Evolutionary conservation across 2,797 vertebrate genomes (phyloP), one percentile per base, ranked within the genome.

Genomic region (Graptemys geographica): DNA sequence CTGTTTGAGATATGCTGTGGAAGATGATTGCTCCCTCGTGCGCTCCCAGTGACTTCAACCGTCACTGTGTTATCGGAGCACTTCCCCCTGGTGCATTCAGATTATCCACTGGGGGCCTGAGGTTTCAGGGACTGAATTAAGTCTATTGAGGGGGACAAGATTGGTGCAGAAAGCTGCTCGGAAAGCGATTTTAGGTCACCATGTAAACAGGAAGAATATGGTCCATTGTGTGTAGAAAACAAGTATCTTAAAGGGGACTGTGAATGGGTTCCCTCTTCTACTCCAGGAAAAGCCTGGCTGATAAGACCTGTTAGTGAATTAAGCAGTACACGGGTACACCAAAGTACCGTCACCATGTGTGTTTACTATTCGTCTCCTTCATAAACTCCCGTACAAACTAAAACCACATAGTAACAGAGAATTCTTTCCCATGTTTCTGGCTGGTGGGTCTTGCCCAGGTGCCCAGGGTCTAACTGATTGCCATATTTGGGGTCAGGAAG

Each of bases 141-240:
- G 69, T 41, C 69, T 41, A 25, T 11, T 37, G 69, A 41, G 37
- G 21, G 25, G 0, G 0, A 3, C 0, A 33, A 82, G 41, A n/a
- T 25, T 11, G 49, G 44, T 5, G 23, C 2, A 13, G 37, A 90
- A 88, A 92, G 76, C 16, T 82, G 81, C 57, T 53, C 1, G 0
- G 72, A 88, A 57, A 89, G 9, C 23, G 69, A 27, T 33, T 93
- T 65, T 21, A 81, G 84, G 1, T 83, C 62, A 55, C 41, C 82
- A 16, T 4, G 8, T 31, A 4, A 1, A 2, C 37, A 33, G 12
- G n/a, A 88, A 79, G 41, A 89, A 28, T 23, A 19, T 62, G 72
- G 10, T n/a, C 55, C 90, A 11, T 3, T 89, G 33, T 19, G 62
- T 69, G 33, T n/a, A 18, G 33, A 69, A n/a, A 69, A 33, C 33